phyloP scores from a whole-genome alignment of 2,113 vertebrate genomes.

The Vanacampus margaritifer region DNA sequence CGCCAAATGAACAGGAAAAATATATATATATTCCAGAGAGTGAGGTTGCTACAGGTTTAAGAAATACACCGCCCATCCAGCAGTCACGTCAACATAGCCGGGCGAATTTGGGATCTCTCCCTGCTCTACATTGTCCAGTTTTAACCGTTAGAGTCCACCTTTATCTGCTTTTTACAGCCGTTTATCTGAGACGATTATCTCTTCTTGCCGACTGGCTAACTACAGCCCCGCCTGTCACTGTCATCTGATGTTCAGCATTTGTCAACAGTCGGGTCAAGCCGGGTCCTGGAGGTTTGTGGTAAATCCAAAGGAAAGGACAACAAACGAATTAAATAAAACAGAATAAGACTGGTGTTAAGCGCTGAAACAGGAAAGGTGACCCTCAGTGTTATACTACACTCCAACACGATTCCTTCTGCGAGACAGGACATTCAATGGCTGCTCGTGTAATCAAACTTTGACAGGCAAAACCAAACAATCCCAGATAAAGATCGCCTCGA shows the following conservation, averaged over 20 bases:
- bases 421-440: slow-evolving; percentile 38
- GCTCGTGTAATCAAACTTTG: slow-evolving; percentile 36
- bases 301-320: background rate
- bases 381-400: slow-evolving; percentile 27
- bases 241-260: slow-evolving; percentile 36
- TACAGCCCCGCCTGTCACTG: slow-evolving; percentile 63
- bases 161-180: slow-evolving; percentile 68
- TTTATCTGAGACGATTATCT: slow-evolving; percentile 55
- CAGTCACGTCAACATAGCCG: background rate
- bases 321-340: background rate
- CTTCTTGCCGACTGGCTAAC: slow-evolving; percentile 36
- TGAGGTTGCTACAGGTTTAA: background rate
- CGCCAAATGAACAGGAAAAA: background rate
- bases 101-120: background rate
- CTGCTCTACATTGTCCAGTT: slow-evolving; percentile 30
- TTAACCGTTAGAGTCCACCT: slow-evolving; percentile 58
- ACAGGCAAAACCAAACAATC: slow-evolving; percentile 50
- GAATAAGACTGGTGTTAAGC: background rate
- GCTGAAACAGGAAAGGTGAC: slow-evolving; percentile 53
- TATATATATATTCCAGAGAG: background rate
- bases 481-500: background rate
- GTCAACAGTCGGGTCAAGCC: background rate
- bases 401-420: slow-evolving; percentile 5
- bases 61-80: slow-evolving; percentile 4
- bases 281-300: slow-evolving; percentile 5